Evolutionary conservation across 2,888 invertebrate species (phyloP), one percentile per base, ranked within the genome.

Genomic region (Miltochrista miniata): DNA sequence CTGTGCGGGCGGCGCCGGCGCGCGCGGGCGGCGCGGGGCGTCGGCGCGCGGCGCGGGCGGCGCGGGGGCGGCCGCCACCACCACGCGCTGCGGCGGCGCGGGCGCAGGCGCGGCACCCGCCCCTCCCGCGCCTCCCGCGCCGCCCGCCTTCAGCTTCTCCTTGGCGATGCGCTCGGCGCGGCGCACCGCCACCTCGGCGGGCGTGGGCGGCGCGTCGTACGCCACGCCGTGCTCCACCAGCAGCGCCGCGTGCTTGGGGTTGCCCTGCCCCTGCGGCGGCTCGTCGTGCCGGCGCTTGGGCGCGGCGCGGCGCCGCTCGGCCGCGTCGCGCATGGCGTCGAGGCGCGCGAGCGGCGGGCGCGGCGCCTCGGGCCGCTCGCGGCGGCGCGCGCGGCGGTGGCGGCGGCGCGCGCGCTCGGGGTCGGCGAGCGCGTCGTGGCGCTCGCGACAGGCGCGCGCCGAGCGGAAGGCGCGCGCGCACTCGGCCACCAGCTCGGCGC

Each of bases 381-480:
- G 93, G 40, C 96, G 94, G n/a, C 96, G 94, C 12, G 96, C 76
- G 79, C 97, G 97, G 42, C 95, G 94, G 83, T 97, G 98, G 89
- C 98, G 98, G 81, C 95, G 95, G 70, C 97, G 98, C 76, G 96
- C 96, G 41, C 96, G 96, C 92, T 71, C 98, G 93, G 97, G 97
- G 66, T 98, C 95, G 67, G 98, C 95, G 14, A 96, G 95, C 61
- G 94, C 94, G 82, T 99, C 98, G 85, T 98, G 99, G 31, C 98
- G 94, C 79, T 94, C 95, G 68, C 96, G 95, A 82, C 98, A 98
- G 81, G 98, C 97, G 76, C 98, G 97, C 13, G 98, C 95, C 35
- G 98, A 96, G 54, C 99, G 94, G 85, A 96, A 97, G 13, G 95
- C 95, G 64, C 97, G 94, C 42, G 97, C 96, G 31, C 31, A 8